phyloP scores from a whole-genome alignment of 2,888 invertebrate species.

The Luffia ferchaultella region DNA sequence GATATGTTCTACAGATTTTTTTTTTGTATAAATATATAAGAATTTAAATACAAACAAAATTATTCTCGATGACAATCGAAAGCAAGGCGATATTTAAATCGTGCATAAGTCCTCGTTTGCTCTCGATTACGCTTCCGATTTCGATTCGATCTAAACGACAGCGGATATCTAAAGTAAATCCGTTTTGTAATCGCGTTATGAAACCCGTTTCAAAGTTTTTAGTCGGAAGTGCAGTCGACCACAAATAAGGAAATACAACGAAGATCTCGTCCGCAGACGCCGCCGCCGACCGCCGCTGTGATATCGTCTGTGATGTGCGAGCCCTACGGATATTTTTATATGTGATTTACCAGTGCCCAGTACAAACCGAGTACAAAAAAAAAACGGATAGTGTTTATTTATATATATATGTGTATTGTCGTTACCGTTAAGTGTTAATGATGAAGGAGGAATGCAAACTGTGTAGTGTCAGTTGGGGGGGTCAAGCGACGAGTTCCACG shows the following conservation, averaged over 20 bases:
- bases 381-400: constrained; percentile 35
- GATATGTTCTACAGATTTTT: too few species aligned
- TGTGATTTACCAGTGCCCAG: constrained; percentile 65
- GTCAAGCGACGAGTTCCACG: constrained; percentile 36
- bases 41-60: not conserved
- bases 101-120: not conserved
- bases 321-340: constrained; percentile 60
- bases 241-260: not conserved
- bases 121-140: not conserved
- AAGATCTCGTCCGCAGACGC: constrained; percentile 4
- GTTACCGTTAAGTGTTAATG: constrained; percentile 15
- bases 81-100: not conserved
- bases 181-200: not conserved
- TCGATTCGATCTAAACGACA: not conserved
- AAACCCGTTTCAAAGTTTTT: not conserved
- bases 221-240: not conserved
- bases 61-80: not conserved
- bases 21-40: too few species aligned
- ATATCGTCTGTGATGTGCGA: constrained; percentile 61
- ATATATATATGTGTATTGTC: not conserved
- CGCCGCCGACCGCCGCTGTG: constrained; percentile 49
- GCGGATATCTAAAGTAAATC: not conserved
- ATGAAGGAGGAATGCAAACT: constrained; percentile 64
- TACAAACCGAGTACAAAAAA: constrained; percentile 67
- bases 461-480: constrained; percentile 54